Conservation (phyloP, 2,113 vertebrate species). For the Lontra canadensis region DNA sequence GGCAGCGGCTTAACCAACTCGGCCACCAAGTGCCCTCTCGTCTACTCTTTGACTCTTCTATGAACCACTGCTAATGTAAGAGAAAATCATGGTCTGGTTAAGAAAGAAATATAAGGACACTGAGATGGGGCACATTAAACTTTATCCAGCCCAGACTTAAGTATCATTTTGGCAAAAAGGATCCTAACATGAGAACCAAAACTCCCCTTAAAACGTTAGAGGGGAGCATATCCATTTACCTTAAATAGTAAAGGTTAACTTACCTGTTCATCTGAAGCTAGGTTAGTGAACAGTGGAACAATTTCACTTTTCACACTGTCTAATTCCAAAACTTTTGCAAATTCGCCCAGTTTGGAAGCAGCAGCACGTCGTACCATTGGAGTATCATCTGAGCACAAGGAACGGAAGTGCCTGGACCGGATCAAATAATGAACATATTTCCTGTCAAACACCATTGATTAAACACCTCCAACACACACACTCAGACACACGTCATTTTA, state of each 20-base stretch:
- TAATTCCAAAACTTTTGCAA: slow-evolving; percentile 94
- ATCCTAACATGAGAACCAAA: slow-evolving; percentile 15
- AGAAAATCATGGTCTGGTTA: slow-evolving; percentile 33
- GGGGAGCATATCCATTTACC: background rate
- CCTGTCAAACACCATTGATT: background rate
- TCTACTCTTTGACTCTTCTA: background rate
- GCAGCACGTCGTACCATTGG: slow-evolving; percentile 95
- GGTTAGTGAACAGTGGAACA: slow-evolving; percentile 92
- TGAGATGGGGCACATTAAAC: background rate
- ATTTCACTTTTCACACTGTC: slow-evolving; percentile 95
- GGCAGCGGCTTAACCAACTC: background rate
- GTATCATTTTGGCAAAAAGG: slow-evolving; percentile 12
- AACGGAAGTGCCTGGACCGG: slow-evolving; percentile 89
- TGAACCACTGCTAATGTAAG: background rate
- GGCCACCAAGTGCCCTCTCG: background rate
- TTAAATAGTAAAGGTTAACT: background rate
- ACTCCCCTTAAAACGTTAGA: background rate
- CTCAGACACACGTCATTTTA: background rate
- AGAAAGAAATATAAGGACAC: slow-evolving; percentile 5
- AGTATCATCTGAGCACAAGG: slow-evolving; percentile 93
- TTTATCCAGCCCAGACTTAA: slow-evolving; percentile 25
- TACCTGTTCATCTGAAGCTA: slow-evolving; percentile 96
- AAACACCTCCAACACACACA: background rate
- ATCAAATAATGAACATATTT: slow-evolving; percentile 38
- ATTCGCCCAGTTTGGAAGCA: slow-evolving; percentile 94